These are phyloP conservation scores for Chymomyza caudatula DNA, from an alignment of 2,888 invertebrate genomes.

Conservation along the genomic window DNA sequence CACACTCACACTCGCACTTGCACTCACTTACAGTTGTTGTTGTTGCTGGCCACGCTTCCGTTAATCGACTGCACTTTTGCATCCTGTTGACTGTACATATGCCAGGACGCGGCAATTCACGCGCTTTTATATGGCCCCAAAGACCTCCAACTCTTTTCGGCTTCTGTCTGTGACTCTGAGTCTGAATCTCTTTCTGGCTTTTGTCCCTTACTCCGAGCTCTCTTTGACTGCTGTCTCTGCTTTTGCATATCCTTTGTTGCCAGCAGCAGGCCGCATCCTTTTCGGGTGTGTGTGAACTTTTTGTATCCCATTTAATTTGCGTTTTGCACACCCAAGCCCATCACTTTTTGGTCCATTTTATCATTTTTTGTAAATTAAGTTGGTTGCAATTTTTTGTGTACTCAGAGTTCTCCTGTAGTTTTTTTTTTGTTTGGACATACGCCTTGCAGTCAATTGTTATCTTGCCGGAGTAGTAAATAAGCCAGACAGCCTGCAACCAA, in stretches of 20 bases:
- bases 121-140: not conserved
- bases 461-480: slow-evolving; percentile 62
- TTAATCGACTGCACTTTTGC: slow-evolving; percentile 71
- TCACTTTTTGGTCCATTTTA: slow-evolving; percentile 5
- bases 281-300: not conserved
- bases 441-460: slow-evolving; percentile 61
- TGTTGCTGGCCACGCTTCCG: slow-evolving; percentile 33
- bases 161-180: not conserved
- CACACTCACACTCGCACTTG: slow-evolving; percentile 26
- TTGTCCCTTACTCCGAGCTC: not conserved
- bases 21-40: slow-evolving; percentile 10
- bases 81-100: slow-evolving; percentile 48
- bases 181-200: not conserved
- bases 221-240: not conserved
- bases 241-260: slow-evolving; percentile 62
- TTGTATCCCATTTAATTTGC: slow-evolving; percentile 62
- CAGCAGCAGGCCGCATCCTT: slow-evolving; percentile 27
- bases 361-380: slow-evolving; percentile 71
- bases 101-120: not conserved
- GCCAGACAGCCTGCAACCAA: slow-evolving; percentile 19
- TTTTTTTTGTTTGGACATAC: not conserved
- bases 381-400: slow-evolving; percentile 45
- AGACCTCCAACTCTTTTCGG: not conserved
- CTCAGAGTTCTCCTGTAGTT: not conserved
- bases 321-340: not conserved